Evolutionary conservation across 2,113 vertebrate species (phyloP).

Genomic region (Phrynosoma blainvillii): DNA sequence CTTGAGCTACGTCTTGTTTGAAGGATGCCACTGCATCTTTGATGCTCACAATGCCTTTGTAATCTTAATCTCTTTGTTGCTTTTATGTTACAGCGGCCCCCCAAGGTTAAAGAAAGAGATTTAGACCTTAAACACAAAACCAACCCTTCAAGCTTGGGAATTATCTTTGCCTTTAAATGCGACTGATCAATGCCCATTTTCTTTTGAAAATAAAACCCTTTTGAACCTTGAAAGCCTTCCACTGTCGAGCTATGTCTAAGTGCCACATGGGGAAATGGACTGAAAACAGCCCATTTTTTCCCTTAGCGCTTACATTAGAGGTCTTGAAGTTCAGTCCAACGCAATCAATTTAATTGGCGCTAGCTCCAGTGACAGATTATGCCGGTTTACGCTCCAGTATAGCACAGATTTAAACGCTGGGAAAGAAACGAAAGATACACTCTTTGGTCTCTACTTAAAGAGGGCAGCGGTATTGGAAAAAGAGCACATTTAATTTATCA

Average conservation of each 20-base stretch:
- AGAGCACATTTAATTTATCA: conserved; percentile 89
- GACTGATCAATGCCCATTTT: conserved; percentile 90
- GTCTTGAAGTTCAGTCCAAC: conserved; percentile 91
- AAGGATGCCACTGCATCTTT: conserved; percentile 81
- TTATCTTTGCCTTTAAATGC: conserved; percentile 89
- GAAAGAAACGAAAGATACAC: conserved; percentile 84
- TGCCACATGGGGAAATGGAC: conserved; percentile 85
- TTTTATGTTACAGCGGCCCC: conserved; percentile 82
- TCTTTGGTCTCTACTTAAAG: conserved; percentile 88
- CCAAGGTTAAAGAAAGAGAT: conserved; percentile 87
- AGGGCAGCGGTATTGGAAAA: conserved; percentile 86
- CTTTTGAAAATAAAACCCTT: conserved; percentile 98
- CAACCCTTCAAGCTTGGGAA: conserved; percentile 85
- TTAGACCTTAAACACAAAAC: conserved; percentile 90
- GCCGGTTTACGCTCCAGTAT: conserved; percentile 89
- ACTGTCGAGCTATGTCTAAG: conserved; percentile 85
- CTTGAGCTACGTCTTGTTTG: conserved; percentile 71
- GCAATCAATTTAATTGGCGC: conserved; percentile 96
- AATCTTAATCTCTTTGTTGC: conserved; percentile 86
- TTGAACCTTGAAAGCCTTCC: conserved; percentile 95
- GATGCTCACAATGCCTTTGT: conserved; percentile 84
- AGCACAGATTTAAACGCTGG: conserved; percentile 82
- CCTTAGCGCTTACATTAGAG: conserved; percentile 87
- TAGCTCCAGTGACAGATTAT: conserved; percentile 94
- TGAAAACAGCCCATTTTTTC: conserved; percentile 86